Conservation (phyloP, 2,797 vertebrate genomes). For the Semotilus atromaculatus region DNA sequence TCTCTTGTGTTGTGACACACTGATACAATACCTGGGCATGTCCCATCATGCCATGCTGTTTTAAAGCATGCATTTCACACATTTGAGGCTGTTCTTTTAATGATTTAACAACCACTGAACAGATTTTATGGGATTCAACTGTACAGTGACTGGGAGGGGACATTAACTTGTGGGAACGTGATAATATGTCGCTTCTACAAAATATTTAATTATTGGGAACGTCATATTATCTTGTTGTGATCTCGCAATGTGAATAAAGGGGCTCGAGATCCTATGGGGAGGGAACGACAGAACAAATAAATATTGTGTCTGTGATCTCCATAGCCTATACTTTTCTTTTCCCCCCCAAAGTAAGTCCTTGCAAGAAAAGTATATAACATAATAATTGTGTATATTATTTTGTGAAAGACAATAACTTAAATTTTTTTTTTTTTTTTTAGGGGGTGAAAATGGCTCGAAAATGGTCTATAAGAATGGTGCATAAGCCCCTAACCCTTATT, state of each 20-base stretch:
- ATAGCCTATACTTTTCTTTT: too few relatives aligned
- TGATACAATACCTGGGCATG: conserved; percentile 14
- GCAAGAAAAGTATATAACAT: too few relatives aligned
- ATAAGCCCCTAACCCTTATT: not conserved
- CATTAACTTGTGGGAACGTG: not conserved
- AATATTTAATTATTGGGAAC: not conserved
- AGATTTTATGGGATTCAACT: not conserved
- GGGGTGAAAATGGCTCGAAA: too few relatives aligned
- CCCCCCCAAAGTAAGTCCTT: too few relatives aligned
- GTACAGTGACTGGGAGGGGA: not conserved
- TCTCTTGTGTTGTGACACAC: conserved; percentile 10
- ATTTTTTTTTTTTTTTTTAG: too few relatives aligned
- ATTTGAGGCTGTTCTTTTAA: conserved; percentile 1
- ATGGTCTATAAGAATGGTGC: too few relatives aligned
- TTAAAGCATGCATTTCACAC: not conserved
- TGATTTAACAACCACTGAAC: not conserved
- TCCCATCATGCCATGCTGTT: conserved; percentile 32
- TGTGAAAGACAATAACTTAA: too few relatives aligned
- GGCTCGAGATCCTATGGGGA: too few relatives aligned
- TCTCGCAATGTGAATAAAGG: too few relatives aligned
- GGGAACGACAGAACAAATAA: too few relatives aligned
- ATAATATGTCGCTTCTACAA: not conserved
- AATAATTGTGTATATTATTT: too few relatives aligned
- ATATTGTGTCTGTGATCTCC: too few relatives aligned
- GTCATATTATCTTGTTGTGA: not conserved